Evolutionary conservation across 1,140 invertebrate genomes (phyloP), one percentile per base, ranked within the genome.

Genomic region (Rhopalosiphum padi): DNA sequence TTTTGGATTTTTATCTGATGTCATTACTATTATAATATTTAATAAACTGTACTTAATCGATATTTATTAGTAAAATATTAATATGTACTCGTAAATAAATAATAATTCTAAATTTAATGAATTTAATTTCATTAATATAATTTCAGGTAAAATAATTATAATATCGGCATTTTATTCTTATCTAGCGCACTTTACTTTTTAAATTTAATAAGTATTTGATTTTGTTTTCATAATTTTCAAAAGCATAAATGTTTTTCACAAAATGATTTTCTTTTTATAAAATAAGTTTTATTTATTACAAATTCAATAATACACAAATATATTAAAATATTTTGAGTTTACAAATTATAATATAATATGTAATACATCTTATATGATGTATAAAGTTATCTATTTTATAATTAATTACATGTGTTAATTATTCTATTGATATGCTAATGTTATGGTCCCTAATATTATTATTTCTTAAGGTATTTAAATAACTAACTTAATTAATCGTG

Each of bases 381-480:
- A 68, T 68, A 30, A n/a, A n/a, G 60, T n/a, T 77, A n/a, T 77
- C 15, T 5, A 77, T 77, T 77, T 77, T 77, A n/a, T 77, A 77
- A 77, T 77, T 77, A 77, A 77, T 77, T 77, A n/a, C 5, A n/a
- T 15, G 8, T n/a, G 60, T 77, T 77, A 21, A 77, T 77, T 77
- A 77, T 77, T 77, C 60, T 35, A 77, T n/a, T 77, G 60, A 77
- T n/a, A 77, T 77, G 60, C 60, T 77, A 77, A 77, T 77, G 23
- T n/a, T 18, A 77, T 77, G 4, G 15, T 5, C 15, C 15, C 30
- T 77, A 5, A 77, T 77, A n/a, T 35, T n/a, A n/a, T 77, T n/a
- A 77, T 77, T 68, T 77, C 60, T 77, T 77, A 77, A 77, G 60
- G 60, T 77, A 15, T 77, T n/a, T 15, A 77, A 35, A 77, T 77